A percentile compares a stretch with the other conserved stretches of the same genome.
Conservation (phyloP, 2,113 vertebrate species). For the Saguinus midas region DNA sequence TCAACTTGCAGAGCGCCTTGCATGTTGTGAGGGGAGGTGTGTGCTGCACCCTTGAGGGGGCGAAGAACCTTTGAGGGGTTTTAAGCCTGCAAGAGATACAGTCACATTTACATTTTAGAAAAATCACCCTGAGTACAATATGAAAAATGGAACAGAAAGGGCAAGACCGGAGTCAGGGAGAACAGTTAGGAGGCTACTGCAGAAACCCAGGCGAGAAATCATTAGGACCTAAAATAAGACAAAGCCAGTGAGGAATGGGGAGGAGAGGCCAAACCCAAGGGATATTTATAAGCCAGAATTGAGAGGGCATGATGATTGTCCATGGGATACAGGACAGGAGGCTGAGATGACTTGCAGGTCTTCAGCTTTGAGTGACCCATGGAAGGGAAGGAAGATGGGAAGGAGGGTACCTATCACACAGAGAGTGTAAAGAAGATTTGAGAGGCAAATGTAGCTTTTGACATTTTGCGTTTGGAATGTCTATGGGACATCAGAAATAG, state of each 20-base stretch:
- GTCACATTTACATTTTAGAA: neutral
- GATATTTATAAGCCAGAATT: neutral
- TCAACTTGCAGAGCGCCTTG: neutral
- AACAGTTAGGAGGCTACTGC: neutral
- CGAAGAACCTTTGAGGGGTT: neutral
- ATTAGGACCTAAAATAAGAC: neutral
- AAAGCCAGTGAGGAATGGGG: neutral
- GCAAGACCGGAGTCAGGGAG: neutral
- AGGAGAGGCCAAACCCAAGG: neutral
- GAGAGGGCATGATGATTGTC: neutral
- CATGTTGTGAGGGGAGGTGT: neutral
- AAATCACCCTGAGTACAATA: neutral
- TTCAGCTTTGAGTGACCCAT: neutral
- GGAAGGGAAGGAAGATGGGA: neutral
- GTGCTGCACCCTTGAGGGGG: neutral
- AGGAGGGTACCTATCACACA: neutral
- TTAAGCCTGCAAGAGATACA: neutral
- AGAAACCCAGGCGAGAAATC: neutral
- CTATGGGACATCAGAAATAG: neutral
- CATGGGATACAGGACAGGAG: neutral
- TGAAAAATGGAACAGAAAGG: neutral
- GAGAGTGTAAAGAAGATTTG: neutral
- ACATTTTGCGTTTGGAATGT: neutral
- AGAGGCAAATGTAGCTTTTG: neutral
- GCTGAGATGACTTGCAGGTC: neutral